These are phyloP conservation scores for Copidosoma floridanum DNA, from an alignment of 1,140 invertebrate genomes.

Conservation along the genomic window DNA sequence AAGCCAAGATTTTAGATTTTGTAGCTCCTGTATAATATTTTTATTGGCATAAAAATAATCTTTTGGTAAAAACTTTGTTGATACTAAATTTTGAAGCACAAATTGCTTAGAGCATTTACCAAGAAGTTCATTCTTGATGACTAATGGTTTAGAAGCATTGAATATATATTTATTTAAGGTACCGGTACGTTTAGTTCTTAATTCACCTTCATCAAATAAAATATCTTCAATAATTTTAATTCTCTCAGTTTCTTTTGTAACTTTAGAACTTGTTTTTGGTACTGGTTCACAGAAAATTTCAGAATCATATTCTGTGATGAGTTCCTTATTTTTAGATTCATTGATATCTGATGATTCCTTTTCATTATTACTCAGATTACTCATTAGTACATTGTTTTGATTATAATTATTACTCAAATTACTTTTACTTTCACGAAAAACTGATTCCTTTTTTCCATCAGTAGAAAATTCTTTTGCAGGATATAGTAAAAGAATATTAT, in stretches of 20 bases:
- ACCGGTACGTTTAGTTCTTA: constrained; percentile 10
- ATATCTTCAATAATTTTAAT: constrained; percentile 9
- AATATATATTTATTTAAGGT: background rate
- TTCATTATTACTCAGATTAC: background rate
- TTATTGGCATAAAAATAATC: constrained; percentile 36
- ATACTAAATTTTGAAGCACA: constrained; percentile 40
- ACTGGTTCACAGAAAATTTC: constrained; percentile 6
- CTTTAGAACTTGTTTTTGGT: background rate
- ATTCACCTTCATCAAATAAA: background rate
- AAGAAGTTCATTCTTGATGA: background rate
- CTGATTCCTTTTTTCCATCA: no score
- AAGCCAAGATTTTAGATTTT: constrained; percentile 44
- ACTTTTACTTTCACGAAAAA: background rate
- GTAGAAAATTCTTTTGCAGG: no score
- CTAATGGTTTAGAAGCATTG: constrained; percentile 12
- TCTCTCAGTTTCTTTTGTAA: constrained; percentile 14
- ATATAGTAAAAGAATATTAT: no score
- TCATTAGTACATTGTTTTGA: background rate
- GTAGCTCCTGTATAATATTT: constrained; percentile 38
- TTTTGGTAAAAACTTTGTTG: constrained; percentile 35
- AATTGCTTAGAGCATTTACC: constrained; percentile 31
- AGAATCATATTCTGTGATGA: constrained; percentile 14
- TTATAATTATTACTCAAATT: background rate
- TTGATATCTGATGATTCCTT: background rate
- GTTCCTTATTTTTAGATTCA: constrained; percentile 15